Evolutionary conservation across 2,113 vertebrate genomes (phyloP).

Genomic region (Dipodomys stephensi): DNA sequence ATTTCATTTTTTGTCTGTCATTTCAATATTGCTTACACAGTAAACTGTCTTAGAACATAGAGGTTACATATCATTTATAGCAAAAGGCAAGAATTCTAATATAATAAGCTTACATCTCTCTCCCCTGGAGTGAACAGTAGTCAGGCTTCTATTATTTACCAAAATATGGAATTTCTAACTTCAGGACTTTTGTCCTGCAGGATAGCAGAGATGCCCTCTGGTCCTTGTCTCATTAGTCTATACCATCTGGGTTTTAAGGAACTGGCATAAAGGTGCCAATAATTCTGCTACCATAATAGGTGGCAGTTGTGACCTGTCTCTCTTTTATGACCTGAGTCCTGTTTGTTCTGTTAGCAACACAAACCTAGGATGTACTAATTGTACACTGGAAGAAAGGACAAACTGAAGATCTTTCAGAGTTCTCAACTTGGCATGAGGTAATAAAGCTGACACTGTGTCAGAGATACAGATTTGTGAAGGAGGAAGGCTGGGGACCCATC

Average conservation of each 20-base stretch:
- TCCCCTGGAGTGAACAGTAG: neutral
- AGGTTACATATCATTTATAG: fast-evolving
- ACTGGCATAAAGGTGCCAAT: neutral
- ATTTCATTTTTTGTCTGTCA: too few relatives aligned
- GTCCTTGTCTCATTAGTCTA: neutral
- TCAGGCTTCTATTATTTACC: neutral
- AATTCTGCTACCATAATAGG: neutral
- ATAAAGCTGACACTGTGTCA: neutral
- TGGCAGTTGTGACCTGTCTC: neutral
- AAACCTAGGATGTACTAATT: neutral
- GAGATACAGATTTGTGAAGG: neutral
- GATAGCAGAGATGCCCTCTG: neutral
- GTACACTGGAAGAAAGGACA: neutral
- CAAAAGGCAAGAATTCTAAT: neutral
- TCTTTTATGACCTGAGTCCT: neutral
- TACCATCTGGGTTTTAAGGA: neutral
- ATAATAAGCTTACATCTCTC: neutral
- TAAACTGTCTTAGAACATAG: neutral
- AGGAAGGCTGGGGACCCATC: neutral
- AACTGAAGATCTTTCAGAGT: neutral
- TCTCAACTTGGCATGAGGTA: neutral
- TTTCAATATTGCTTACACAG: neutral
- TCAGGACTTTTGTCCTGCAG: neutral
- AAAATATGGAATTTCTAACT: neutral
- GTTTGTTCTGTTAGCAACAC: neutral